phyloP scores from a whole-genome alignment of 2,113 vertebrate genomes.

The Melanerpes formicivorus region DNA sequence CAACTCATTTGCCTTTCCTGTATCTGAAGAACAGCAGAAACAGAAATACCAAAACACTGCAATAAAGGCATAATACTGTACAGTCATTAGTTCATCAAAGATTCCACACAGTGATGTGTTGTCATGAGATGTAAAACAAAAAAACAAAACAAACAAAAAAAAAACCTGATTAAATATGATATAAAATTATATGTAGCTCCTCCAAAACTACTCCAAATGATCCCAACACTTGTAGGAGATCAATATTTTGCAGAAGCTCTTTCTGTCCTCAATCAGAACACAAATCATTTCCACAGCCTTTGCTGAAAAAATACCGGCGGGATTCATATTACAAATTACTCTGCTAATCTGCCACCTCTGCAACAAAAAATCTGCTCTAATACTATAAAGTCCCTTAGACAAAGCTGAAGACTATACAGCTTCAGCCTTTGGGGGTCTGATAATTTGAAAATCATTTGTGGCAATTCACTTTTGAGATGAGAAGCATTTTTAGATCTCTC shows the following conservation, averaged over 20 bases:
- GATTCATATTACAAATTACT: not conserved
- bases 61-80: not conserved
- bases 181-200: not conserved
- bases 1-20: not conserved
- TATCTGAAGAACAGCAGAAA: not conserved
- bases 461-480: slow-evolving; percentile 15
- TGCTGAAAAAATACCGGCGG: not conserved
- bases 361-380: slow-evolving; percentile 18
- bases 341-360: not conserved
- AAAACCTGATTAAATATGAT: not conserved
- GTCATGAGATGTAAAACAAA: not conserved
- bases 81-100: not conserved
- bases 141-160: not conserved
- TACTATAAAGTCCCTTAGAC: not conserved
- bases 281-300: not conserved
- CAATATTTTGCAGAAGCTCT: not conserved
- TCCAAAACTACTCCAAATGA: not conserved
- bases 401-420: not conserved
- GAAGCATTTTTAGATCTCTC: slow-evolving; percentile 14
- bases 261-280: slow-evolving; percentile 15
- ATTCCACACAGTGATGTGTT: not conserved
- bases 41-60: not conserved
- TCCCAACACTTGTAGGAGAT: not conserved
- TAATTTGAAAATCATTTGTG: slow-evolving; percentile 28
- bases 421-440: not conserved